Evolutionary conservation across 2,888 invertebrate genomes (phyloP), one percentile per base, ranked within the genome.

Genomic region (Neoascia interrupta): DNA sequence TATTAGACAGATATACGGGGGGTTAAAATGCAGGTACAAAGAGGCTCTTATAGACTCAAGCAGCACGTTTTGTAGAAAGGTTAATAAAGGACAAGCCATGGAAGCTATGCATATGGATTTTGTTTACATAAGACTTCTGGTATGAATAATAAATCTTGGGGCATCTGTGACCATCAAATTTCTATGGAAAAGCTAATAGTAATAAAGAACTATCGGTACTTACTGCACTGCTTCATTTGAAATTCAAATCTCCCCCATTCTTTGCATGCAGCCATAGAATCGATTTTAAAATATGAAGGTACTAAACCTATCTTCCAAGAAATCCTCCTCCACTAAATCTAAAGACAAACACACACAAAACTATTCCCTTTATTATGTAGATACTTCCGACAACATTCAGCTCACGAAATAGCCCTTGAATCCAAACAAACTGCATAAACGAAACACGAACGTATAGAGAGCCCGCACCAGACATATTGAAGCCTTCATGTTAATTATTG

Each of bases 401-500:
- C 66, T 66, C 66, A 60, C 66, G 73, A 60, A 60, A 60, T 53
- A 31, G 43, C 58, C 45, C 51, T 51, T 58, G 36, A 60, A 58
- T 53, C 37, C 58, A 73, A 73, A 73, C 51, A 73, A 58, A 66
- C 45, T n/a, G n/a, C 6, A 23, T 16, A 31, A 31, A 31, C 10
- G 10, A 31, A 3, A 4, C n/a, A 8, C 10, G 18, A 19, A 11
- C 18, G 23, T 10, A 19, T 5, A 45, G 26, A 51, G 21, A n/a
- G 19, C 31, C 28, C 31, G 2, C 31, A 31, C 21, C 15, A 41
- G 41, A 15, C 31, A 39, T 15, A 31, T 63, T 39, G 51, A 34
- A 18, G 58, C 28, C 34, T 73, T 8, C 37, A 49, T 75, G 69
- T 69, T 75, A 69, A 51, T 75, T 63, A 69, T 75, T 75, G 68